phyloP scores from a whole-genome alignment of 2,113 vertebrate species.

The Seriola rivoliana region DNA sequence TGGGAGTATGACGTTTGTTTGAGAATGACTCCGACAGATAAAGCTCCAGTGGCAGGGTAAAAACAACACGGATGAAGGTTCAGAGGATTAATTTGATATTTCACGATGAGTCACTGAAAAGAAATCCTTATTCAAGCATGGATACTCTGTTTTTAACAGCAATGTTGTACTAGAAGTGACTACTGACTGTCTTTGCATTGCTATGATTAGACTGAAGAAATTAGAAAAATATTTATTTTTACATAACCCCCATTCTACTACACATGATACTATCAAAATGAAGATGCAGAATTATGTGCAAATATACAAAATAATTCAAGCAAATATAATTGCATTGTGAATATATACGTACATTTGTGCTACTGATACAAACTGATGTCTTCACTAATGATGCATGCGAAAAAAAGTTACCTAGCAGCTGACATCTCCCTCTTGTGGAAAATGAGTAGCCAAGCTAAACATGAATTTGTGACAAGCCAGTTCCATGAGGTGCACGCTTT shows the following conservation, averaged over 20 bases:
- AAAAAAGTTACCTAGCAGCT: too few relatives aligned
- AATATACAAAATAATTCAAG: not conserved
- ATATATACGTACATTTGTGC: not conserved
- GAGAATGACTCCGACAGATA: slow-evolving; percentile 35
- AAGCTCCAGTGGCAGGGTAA: not conserved
- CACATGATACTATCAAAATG: not conserved
- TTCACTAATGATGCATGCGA: too few relatives aligned
- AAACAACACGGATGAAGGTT: slow-evolving; percentile 4
- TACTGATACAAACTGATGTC: too few relatives aligned
- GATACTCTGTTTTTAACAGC: not conserved
- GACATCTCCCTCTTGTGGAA: too few relatives aligned
- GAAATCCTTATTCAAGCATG: not conserved
- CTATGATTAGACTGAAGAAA: not conserved
- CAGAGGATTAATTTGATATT: slow-evolving; percentile 6
- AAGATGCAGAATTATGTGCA: not conserved
- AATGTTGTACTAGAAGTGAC: not conserved
- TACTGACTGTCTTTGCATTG: not conserved
- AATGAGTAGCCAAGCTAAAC: not conserved
- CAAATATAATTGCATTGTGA: not conserved
- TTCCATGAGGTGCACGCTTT: not conserved
- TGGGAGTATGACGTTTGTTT: slow-evolving; percentile 20
- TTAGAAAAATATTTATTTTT: not conserved
- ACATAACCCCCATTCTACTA: not conserved
- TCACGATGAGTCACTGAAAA: not conserved
- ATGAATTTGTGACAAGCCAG: not conserved